Conservation (phyloP, 2,888 invertebrate genomes). For the Epicampocera succincta region DNA sequence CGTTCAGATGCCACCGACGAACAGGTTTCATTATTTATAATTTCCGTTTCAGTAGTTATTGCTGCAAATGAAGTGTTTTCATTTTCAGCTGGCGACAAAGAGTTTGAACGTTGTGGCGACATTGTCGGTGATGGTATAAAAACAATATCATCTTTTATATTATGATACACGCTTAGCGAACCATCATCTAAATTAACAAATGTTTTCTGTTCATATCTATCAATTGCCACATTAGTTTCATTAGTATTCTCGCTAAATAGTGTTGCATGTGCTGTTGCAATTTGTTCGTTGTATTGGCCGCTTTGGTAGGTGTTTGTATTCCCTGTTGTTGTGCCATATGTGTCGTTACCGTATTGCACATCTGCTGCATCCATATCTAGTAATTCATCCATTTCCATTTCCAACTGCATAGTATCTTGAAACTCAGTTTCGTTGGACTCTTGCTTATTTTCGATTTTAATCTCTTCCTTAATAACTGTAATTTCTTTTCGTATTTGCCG, state of each 20-base stretch:
- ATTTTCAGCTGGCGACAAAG: slow-evolving; percentile 2
- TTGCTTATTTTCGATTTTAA: slow-evolving; percentile 51
- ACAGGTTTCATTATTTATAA: slow-evolving; percentile 41
- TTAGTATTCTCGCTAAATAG: not conserved
- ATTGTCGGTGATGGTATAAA: slow-evolving; percentile 40
- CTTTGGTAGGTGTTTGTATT: not conserved
- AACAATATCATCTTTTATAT: slow-evolving; percentile 55
- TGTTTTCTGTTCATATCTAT: slow-evolving; percentile 55
- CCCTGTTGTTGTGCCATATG: slow-evolving; percentile 6
- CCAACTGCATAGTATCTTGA: slow-evolving; percentile 37
- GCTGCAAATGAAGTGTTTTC: not conserved
- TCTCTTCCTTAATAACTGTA: slow-evolving; percentile 56
- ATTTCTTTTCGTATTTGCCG: slow-evolving; percentile 43
- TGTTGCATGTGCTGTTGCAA: not conserved
- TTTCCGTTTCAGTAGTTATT: slow-evolving; percentile 17
- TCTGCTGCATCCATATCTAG: slow-evolving; percentile 41
- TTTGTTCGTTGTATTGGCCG: not conserved
- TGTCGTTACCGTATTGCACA: not conserved
- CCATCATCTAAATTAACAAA: slow-evolving; percentile 72
- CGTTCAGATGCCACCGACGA: slow-evolving; percentile 51
- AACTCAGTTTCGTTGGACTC: slow-evolving; percentile 23
- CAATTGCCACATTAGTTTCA: slow-evolving; percentile 36
- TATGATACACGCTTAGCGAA: slow-evolving; percentile 40
- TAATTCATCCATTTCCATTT: slow-evolving; percentile 59
- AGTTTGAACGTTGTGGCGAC: not conserved